Evolutionary conservation across 1,140 invertebrate species (phyloP).

Genomic region (Achroia grisella): DNA sequence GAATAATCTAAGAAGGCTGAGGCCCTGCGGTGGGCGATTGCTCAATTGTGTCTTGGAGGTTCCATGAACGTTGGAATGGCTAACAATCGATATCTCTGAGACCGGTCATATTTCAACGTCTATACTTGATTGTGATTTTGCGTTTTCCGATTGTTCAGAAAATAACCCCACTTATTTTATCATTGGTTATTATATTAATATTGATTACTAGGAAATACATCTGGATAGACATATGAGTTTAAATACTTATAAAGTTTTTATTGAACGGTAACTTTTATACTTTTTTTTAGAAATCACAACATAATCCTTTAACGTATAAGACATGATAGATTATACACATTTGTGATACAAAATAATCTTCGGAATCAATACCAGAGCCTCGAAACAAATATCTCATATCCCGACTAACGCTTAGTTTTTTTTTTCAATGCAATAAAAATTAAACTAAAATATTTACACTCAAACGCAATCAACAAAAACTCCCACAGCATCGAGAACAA

Average conservation of each 20-base stretch:
- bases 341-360: not conserved
- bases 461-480: constrained; percentile 54
- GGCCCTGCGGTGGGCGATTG: constrained; percentile 25
- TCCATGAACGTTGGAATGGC: constrained; percentile 20
- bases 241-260: no score
- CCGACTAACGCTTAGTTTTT: not conserved
- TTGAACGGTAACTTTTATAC: no score
- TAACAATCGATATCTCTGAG: constrained; percentile 26
- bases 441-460: constrained; percentile 57
- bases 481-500: constrained; percentile 65
- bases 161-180: not conserved
- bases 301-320: no score
- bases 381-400: constrained; percentile 5
- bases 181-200: not conserved
- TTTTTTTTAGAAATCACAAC: no score
- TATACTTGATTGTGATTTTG: constrained; percentile 23
- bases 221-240: no score
- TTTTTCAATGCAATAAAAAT: constrained; percentile 15
- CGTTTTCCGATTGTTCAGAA: constrained; percentile 1
- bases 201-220: no score
- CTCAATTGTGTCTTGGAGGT: constrained; percentile 38
- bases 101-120: constrained; percentile 27
- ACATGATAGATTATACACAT: no score
- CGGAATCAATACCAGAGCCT: not conserved
- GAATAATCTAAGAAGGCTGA: constrained; percentile 35